Percentiles rank a stretch among this genome's conserved stretches.
These are phyloP conservation scores for Malacoctenus gilli DNA, from an alignment of 2,797 vertebrate species.

Conservation along the genomic window DNA sequence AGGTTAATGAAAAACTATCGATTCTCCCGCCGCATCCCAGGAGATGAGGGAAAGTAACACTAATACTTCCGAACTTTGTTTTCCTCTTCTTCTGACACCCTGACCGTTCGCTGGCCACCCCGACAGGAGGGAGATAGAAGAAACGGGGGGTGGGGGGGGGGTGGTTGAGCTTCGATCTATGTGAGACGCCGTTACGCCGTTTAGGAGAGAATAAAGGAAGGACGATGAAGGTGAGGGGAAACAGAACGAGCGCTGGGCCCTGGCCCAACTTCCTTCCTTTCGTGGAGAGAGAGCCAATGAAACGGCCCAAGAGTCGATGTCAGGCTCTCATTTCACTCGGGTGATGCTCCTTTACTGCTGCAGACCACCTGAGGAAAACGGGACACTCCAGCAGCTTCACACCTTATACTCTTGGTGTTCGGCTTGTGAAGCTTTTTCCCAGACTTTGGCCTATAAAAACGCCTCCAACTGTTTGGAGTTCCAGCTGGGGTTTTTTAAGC, in stretches of 20 bases:
- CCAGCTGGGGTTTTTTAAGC: background rate
- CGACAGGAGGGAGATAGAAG: background rate
- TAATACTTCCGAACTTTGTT: slow-evolving; percentile 68
- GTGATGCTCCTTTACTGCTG: background rate
- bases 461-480: too few species aligned
- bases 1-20: slow-evolving; percentile 78
- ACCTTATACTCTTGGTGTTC: background rate
- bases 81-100: slow-evolving; percentile 36
- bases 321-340: slow-evolving; percentile 15
- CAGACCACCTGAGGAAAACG: background rate
- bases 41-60: slow-evolving; percentile 60
- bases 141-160: background rate
- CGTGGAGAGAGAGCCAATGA: slow-evolving; percentile 20
- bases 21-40: slow-evolving; percentile 54
- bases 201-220: slow-evolving; percentile 47
- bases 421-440: background rate
- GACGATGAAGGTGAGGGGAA: slow-evolving; percentile 43
- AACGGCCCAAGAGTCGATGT: slow-evolving; percentile 3
- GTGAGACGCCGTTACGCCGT: slow-evolving; percentile 41
- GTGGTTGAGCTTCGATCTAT: too few species aligned
- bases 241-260: slow-evolving; percentile 45
- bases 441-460: too few species aligned
- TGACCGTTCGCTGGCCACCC: slow-evolving; percentile 6
- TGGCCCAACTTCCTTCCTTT: slow-evolving; percentile 11
- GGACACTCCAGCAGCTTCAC: background rate